Percentiles rank a stretch among this genome's conserved stretches.
Evolutionary conservation across 2,797 vertebrate species (phyloP).

Genomic region (Hozukius guyotensis): DNA sequence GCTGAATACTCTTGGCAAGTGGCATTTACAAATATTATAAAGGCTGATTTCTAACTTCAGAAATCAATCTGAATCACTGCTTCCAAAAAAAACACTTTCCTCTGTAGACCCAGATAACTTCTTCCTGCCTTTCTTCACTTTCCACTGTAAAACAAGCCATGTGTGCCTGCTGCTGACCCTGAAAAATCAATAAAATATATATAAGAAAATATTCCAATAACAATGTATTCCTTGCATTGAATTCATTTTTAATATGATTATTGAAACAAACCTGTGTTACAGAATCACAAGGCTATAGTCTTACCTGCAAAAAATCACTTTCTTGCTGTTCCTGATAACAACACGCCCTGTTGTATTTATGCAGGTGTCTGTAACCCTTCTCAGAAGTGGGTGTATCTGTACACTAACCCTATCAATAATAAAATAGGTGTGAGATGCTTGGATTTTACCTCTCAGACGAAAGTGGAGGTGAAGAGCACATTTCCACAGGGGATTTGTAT

Average conservation of each 20-base stretch:
- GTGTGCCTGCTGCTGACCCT: background rate
- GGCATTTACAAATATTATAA: background rate
- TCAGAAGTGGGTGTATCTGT: background rate
- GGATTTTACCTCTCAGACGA: slow-evolving; percentile 2
- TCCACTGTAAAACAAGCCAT: background rate
- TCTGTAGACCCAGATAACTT: background rate
- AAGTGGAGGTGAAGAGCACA: slow-evolving; percentile 14
- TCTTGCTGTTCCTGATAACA: background rate
- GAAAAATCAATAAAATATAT: slow-evolving; percentile 3
- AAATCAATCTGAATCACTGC: background rate
- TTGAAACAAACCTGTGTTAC: background rate
- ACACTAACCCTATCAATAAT: background rate
- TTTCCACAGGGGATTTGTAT: slow-evolving; percentile 12
- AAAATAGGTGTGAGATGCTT: slow-evolving; percentile 1
- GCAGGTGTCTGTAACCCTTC: background rate
- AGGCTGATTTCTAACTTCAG: background rate
- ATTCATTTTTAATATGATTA: background rate
- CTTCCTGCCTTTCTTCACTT: background rate
- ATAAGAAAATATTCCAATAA: background rate
- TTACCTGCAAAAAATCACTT: background rate
- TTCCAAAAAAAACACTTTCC: background rate
- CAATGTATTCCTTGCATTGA: background rate
- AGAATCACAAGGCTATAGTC: background rate
- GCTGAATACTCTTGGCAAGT: background rate
- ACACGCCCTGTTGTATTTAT: background rate